Base-by-base conservation (phyloP, 2,113 vertebrate species). In the Microtus montanus region DNA sequence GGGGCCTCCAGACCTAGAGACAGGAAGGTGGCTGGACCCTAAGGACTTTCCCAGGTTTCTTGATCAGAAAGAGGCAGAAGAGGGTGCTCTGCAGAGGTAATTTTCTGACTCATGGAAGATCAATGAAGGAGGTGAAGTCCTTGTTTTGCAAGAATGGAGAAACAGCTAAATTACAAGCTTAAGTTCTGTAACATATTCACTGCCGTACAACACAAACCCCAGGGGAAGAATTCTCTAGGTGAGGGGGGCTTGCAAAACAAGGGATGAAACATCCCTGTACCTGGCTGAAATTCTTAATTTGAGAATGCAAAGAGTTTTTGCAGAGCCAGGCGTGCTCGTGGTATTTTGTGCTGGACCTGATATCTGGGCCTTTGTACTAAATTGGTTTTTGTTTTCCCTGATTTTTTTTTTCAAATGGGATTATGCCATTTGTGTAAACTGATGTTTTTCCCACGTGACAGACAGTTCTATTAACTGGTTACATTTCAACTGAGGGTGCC, bases 391-490 rank as follows among this genome's bases (percentile, higher is more conserved):
- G 3, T 44, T 19, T 68, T 97, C 24, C 82, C 66, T 68, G 19
- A 90, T 44, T n/a, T 73, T 38, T 84, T 84, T 84, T 35, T 68
- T 35, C 84, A 92, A 95, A 82, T 92, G 58, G 70, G 70, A 88
- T 93, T 75, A 87, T 77, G 44, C 15, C 52, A 68, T 2, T 96
- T 86, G 41, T 83, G 68, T 41, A 92, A 97, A 96, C 22, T 64
- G 58, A 84, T 35, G 47, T 26, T 87, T 70, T 92, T 87, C 74
- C 61, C 13, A 30, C 66, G 73, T 91, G 68, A 94, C 61, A 85
- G 68, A 92, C 66, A 85, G 44, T 93, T 61, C 54, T 91, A 35
- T 61, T 90, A 79, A 86, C 47, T 83, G 52, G 91, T 73, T 96
- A 47, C 54, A 92, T 88, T 91, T 91, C 78, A 91, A 89, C 58